Evolutionary conservation across 2,113 vertebrate genomes (phyloP), one percentile per base, ranked within the genome.

Genomic region (Halichoeres trimaculatus): DNA sequence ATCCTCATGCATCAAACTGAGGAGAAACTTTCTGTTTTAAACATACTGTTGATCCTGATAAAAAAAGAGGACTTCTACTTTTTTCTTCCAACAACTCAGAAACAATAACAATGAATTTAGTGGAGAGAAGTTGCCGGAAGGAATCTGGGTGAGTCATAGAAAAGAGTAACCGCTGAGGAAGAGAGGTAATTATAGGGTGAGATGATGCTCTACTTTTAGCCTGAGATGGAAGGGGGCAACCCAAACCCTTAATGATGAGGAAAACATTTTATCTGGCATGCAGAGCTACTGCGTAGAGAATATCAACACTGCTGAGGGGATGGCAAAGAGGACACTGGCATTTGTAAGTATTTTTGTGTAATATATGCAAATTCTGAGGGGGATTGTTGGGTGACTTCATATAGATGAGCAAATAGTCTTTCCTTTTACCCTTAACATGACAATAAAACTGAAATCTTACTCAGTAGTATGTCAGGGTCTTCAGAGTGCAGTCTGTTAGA

Each of bases 81-180:
- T 47, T 79, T 76, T 72, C 47, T 45, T 3, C 47, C 5, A 4
- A 30, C 2, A 12, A 43, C n/a, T 6, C 19, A 62, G 35, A 62
- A 48, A 48, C 45, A 67, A 30, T 24, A 69, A n/a, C 36, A 8
- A 36, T 35, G 20, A 53, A 70, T 51, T 70, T 48, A 59, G 43
- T 23, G 13, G 24, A 55, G 53, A 57, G 14, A 8, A 30, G n/a
- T 78, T 54, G 53, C 43, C 50, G 60, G 77, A 68, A 54, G 60
- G 41, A 60, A 65, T 57, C 60, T 26, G 52, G 55, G 56, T 22
- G 24, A 74, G 41, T 65, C 73, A 43, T 17, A 69, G 72, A 19
- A 45, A 24, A 26, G 9, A 47, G 41, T 55, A 70, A 30, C 13
- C 63, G 38, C 56, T 43, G 52, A 84, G 53, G 68, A 55, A 23